Evolutionary conservation across 2,888 invertebrate genomes (phyloP), one percentile per base, ranked within the genome.

Genomic region (Tuta absoluta): DNA sequence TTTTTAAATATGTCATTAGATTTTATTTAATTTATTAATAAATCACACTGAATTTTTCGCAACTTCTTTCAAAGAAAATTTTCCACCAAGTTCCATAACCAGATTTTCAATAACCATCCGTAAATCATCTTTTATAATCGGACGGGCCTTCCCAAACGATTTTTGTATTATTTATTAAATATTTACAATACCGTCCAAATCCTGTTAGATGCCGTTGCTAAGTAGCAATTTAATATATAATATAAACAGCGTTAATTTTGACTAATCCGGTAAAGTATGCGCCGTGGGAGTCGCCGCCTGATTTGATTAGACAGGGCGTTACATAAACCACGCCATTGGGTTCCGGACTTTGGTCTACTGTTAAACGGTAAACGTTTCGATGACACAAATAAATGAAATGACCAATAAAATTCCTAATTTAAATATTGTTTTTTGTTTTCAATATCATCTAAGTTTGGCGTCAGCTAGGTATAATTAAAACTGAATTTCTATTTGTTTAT

Each of bases 241-340:
- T 81, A 81, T 78, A 84, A 80, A 82, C 72, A 81, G 77, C 77
- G 78, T 75, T 85, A 84, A 85, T 85, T 84, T 82, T 80, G 75
- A 78, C 75, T 85, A 86, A 87, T 86, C 86, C 78, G 72, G 59
- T 71, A 69, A 79, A 69, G 70, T 73, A 79, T 79, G 77, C 69
- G 66, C 65, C 62, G 74, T 71, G 69, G 77, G 73, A 72, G 74
- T 69, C 73, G 66, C 69, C 74, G 75, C 12, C 10, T 19, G 12
- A 37, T 62, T 23, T 17, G 53, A 7, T 21, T 5, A 14, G 38
- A 41, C 12, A 19, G 53, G 37, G 51, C 53, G n/a, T 19, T 7
- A 24, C 17, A 61, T 61, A 49, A 61, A 49, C 49, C 28, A 61
- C 49, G 61, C 23, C 21, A 38, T 28, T 45, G 45, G 58, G 38